Conservation (phyloP, 2,797 vertebrate species). For the Euphonia xanthogaster region DNA sequence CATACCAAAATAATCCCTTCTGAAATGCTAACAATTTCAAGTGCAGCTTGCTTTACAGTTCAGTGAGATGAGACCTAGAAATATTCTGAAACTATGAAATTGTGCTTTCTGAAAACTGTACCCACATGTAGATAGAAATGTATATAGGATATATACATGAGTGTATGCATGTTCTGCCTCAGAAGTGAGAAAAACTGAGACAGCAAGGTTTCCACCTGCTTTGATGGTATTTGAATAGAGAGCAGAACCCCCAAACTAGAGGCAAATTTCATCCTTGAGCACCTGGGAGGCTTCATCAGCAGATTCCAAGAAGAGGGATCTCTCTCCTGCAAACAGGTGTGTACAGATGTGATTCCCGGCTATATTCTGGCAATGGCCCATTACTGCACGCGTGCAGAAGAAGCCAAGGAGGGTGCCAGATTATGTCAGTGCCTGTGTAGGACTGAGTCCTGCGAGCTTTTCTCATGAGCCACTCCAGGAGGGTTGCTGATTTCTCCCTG, state of each 20-base stretch:
- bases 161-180: neutral
- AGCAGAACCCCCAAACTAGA: neutral
- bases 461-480: neutral
- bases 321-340: neutral
- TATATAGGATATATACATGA: neutral
- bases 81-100: neutral
- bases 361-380: neutral
- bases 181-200: neutral
- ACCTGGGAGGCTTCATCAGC: neutral
- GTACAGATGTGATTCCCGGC: neutral
- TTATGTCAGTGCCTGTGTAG: neutral
- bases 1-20: neutral
- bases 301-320: neutral
- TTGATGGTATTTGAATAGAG: neutral
- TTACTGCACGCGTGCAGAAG: neutral
- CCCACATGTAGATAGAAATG: neutral
- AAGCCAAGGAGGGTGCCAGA: neutral
- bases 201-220: neutral
- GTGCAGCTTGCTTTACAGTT: neutral
- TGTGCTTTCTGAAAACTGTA: neutral
- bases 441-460: rapidly evolving
- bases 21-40: neutral
- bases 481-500: neutral
- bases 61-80: neutral
- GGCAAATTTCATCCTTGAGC: neutral